Base-by-base conservation (phyloP, 2,113 vertebrate species). In the Antigone vipio region DNA sequence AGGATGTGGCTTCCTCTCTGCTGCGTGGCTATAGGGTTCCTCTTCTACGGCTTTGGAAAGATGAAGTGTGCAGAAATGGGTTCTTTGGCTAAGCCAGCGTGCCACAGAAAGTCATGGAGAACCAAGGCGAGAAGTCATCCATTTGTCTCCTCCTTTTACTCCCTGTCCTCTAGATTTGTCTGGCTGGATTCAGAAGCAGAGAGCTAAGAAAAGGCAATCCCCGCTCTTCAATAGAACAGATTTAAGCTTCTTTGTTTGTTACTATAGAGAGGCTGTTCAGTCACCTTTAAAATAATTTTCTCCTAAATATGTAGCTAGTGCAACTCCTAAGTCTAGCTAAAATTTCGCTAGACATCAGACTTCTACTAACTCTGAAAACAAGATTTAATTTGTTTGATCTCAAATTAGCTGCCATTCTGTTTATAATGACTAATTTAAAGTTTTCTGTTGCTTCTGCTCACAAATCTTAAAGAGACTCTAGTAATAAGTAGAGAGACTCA, bases 381-480 rank as follows among this genome's bases (percentile, higher is more conserved):
- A 75, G 68, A 30, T 67, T 38, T 60, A 40, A 47, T 94, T 88
- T 76, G 59, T 90, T 85, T 83, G 34, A 59, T 85, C 86, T 95
- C 93, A 85, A 72, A 92, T 85, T 85, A 92, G 81, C 86, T 91
- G n/a, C 32, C 26, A n/a, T 89, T 95, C 77, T 89, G 74, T 85
- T 92, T 89, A 76, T 86, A 76, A 87, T 92, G 62, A 72, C 49
- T 85, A 91, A 92, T 91, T 95, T 94, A 89, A 92, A 81, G 32
- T 49, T 89, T 95, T 74, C 55, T 88, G 71, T 79, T 95, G 71
- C 55, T 89, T 91, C 66, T 63, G 11, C 67, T 96, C 34, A 34
- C 42, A 82, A 50, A 91, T 92, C 64, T 76, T 71, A 18, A 55
- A 85, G 59, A 80, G 50, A 34, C 23, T 66, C 29, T 40, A 16